Conservation (phyloP, 2,888 invertebrate species). For the Heliconius hortense region DNA sequence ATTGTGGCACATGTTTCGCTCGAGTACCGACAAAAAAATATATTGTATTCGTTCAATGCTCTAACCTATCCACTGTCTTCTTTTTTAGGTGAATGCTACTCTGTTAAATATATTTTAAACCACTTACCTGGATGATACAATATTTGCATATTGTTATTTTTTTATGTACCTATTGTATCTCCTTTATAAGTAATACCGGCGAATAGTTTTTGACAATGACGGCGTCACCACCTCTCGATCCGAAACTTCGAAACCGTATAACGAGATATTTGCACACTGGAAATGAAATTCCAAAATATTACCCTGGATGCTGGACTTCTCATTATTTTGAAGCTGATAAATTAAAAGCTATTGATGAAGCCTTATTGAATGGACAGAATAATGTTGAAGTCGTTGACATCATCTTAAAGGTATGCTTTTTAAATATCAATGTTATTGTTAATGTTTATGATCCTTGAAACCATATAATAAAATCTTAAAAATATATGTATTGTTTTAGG, state of each 20-base stretch:
- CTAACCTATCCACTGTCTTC: constrained; percentile 55
- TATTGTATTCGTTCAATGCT: constrained; percentile 58
- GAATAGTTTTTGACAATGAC: constrained; percentile 51
- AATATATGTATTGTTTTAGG: constrained; percentile 57
- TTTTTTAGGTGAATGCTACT: constrained; percentile 54
- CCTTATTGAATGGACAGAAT: constrained; percentile 48
- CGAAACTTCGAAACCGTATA: constrained; percentile 64
- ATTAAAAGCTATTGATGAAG: constrained; percentile 62
- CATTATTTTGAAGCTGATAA: constrained; percentile 75
- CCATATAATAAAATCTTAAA: background rate
- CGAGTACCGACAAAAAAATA: constrained; percentile 71
- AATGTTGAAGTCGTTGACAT: constrained; percentile 62
- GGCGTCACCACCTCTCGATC: constrained; percentile 56
- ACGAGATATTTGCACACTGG: constrained; percentile 79
- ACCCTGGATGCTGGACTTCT: constrained; percentile 79
- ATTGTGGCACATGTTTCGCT: constrained; percentile 77
- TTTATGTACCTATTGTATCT: constrained; percentile 30
- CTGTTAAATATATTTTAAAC: constrained; percentile 39
- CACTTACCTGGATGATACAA: constrained; percentile 48
- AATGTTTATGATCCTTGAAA: background rate
- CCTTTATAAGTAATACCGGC: constrained; percentile 33
- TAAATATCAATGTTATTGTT: background rate
- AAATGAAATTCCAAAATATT: constrained; percentile 78
- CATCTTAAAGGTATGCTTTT: constrained; percentile 60
- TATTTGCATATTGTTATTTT: constrained; percentile 36